Conservation (phyloP, 2,113 vertebrate species). For the Lophius piscatorius region DNA sequence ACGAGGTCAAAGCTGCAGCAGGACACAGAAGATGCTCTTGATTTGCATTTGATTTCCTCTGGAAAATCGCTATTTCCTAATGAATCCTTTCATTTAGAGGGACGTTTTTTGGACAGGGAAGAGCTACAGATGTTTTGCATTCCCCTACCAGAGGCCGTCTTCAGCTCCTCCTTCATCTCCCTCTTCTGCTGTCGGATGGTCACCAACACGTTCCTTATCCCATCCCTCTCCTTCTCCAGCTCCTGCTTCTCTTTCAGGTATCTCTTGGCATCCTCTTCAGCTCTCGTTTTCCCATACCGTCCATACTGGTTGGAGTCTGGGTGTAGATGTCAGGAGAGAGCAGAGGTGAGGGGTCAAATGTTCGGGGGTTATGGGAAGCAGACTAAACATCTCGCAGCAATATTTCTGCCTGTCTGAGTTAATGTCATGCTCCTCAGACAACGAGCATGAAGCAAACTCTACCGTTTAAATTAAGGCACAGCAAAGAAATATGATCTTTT, state of each 20-base stretch:
- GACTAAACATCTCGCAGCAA: background rate
- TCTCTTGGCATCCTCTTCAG: constrained; percentile 91
- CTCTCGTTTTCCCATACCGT: constrained; percentile 94
- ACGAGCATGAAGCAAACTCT: background rate
- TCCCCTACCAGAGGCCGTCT: constrained; percentile 82
- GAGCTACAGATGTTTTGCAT: background rate
- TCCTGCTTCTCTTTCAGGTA: constrained; percentile 91
- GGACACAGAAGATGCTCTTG: background rate
- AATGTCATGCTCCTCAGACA: background rate
- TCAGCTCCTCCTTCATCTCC: constrained; percentile 87
- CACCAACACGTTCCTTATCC: constrained; percentile 84
- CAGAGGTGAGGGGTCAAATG: constrained; percentile 54
- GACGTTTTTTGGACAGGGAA: too few relatives aligned
- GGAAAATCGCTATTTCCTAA: too few relatives aligned
- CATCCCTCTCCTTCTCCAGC: constrained; percentile 89
- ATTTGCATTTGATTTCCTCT: too few relatives aligned
- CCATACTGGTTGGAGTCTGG: constrained; percentile 91
- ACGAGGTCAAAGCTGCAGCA: constrained; percentile 20
- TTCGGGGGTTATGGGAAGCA: constrained; percentile 66
- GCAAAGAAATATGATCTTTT: background rate
- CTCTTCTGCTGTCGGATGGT: constrained; percentile 88
- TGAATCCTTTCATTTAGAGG: too few relatives aligned
- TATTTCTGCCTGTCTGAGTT: background rate
- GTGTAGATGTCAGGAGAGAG: constrained; percentile 6
- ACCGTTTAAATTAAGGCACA: background rate